Base-by-base conservation (phyloP, 2,113 vertebrate species). In the Meles meles region DNA sequence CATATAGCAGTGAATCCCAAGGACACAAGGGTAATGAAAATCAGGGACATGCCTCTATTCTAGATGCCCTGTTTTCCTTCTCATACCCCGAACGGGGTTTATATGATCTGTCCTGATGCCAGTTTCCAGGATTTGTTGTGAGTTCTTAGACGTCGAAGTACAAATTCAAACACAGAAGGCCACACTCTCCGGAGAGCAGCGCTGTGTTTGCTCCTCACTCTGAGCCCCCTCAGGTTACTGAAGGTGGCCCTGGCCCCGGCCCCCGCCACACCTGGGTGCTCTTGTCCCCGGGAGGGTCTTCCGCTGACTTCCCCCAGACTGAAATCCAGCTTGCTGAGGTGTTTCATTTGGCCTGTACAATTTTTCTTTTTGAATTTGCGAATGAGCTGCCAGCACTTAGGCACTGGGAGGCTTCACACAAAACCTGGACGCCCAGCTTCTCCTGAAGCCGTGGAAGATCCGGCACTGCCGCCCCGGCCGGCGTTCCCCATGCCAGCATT, bases 1-100 rank as follows among this genome's bases (percentile, higher is more conserved):
- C 92, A 25, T 37, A 27, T 2, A 55, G 34, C 85, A 15, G n/a
- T 52, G 79, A 76, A 25, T 91, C 81, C 95, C 96, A 97, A 98
- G 96, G 96, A 72, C 89, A 17, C 2, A 29, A 31, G 90, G 77
- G 65, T 37, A 61, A 31, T 2, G 3, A 47, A 29, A 21, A 44
- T 79, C 34, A 6, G 44, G 55, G 63, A 17, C 69, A 20, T 20
- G 76, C 65, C 57, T 42, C 1, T n/a, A 14, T 69, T 55, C 31
- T 27, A 7, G 44, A 21, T 6, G 18, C n/a, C 61, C 63, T 9
- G 0, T 13, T 72, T 61, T 77, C 39, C 47, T 67, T 52, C n/a
- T 13, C 42, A 18, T 44, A 27, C 34, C 34, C 57, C 2, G 3
- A 57, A 27, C 8, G 15, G 74, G 31, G 4, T 47, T 86, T 74